Evolutionary conservation across 2,888 invertebrate species (phyloP).

Genomic region (Leptura quadrifasciata): DNA sequence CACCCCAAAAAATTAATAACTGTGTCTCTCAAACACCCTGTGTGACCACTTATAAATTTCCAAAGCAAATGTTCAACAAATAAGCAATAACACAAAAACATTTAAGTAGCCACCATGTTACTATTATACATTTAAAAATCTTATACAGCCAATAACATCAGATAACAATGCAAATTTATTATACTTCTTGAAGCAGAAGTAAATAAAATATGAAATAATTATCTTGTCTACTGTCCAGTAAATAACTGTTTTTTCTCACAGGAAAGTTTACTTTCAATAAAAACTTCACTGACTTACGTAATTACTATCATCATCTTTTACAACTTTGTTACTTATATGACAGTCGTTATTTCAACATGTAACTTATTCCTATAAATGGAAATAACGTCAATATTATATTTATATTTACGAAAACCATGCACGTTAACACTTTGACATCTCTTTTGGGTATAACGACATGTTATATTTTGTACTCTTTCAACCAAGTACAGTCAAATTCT

Average conservation of each 20-base stretch:
- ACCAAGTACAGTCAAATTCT: constrained; percentile 21
- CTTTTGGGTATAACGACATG: constrained; percentile 16
- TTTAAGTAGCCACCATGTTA: too few relatives aligned
- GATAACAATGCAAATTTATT: too few relatives aligned
- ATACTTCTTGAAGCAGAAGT: too few relatives aligned
- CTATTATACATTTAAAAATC: too few relatives aligned
- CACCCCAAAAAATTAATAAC: too few relatives aligned
- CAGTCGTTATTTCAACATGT: not conserved
- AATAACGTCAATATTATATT: not conserved
- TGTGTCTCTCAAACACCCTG: too few relatives aligned
- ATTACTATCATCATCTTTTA: constrained; percentile 18
- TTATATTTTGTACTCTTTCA: constrained; percentile 24
- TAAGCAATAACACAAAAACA: too few relatives aligned
- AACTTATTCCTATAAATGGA: constrained; percentile 20
- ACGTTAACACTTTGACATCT: constrained; percentile 11
- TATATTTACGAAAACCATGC: constrained; percentile 23
- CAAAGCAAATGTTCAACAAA: too few relatives aligned
- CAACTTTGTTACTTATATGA: constrained; percentile 24
- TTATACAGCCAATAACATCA: too few relatives aligned
- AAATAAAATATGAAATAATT: not conserved
- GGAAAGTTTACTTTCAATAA: not conserved
- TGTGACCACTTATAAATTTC: too few relatives aligned
- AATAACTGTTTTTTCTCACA: not conserved
- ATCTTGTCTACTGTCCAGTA: not conserved
- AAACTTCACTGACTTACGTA: not conserved